These are phyloP conservation scores for Hipposideros larvatus DNA, from an alignment of 2,797 vertebrate genomes.

Conservation along the genomic window DNA sequence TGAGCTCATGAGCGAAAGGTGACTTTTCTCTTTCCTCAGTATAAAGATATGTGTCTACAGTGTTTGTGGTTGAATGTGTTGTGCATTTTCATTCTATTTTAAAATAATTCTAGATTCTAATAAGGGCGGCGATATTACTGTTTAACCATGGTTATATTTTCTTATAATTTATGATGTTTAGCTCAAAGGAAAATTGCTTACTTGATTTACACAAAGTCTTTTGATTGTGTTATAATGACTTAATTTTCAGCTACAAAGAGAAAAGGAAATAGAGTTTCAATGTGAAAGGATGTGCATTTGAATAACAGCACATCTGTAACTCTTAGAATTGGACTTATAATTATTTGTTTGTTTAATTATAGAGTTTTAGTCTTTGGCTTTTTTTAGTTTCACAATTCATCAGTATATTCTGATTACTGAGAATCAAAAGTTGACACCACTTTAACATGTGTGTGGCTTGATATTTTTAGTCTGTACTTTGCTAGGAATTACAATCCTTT, in stretches of 20 bases:
- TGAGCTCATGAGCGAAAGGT: conserved; percentile 99
- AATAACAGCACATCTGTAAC: neutral
- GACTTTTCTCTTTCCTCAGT: conserved; percentile 86
- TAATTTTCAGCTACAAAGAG: conserved; percentile 64
- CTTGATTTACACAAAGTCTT: conserved; percentile 64
- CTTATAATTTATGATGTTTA: conserved; percentile 53
- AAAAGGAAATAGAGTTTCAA: conserved; percentile 56
- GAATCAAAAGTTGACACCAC: conserved; percentile 72
- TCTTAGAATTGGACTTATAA: neutral
- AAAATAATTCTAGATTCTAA: conserved; percentile 39
- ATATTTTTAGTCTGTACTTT: conserved; percentile 76
- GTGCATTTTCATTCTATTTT: conserved; percentile 41
- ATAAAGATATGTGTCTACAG: neutral
- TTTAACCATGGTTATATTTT: conserved; percentile 8
- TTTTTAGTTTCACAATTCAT: conserved; percentile 75
- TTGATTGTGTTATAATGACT: conserved; percentile 55
- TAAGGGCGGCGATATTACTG: neutral
- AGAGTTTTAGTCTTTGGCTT: conserved; percentile 64
- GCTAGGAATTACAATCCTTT: conserved; percentile 84
- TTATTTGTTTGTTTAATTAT: conserved; percentile 55
- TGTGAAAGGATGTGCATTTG: conserved; percentile 36
- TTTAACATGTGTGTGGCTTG: conserved; percentile 67
- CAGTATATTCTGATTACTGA: conserved; percentile 80
- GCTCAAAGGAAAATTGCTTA: conserved; percentile 58
- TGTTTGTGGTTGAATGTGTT: neutral